A percentile compares a stretch with the other conserved stretches of the same genome.
Conservation (phyloP, 1,140 invertebrate species). For the Tachypleus tridentatus region DNA sequence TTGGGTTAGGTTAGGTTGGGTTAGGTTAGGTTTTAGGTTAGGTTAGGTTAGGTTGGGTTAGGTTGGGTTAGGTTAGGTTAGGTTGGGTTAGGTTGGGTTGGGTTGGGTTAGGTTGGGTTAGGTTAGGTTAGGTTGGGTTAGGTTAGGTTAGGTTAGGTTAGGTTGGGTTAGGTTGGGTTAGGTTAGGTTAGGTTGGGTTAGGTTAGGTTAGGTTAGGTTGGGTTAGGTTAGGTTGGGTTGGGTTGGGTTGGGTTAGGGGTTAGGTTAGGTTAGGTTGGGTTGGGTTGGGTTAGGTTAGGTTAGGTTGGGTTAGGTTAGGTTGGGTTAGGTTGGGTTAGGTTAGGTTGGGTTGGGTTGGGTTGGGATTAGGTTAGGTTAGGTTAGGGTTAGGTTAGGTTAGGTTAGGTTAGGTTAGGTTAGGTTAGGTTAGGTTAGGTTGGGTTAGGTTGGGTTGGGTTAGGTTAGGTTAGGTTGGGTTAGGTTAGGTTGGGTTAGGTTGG, state of each 20-base stretch:
- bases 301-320: conserved; percentile 24
- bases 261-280: conserved; percentile 17
- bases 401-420: conserved; percentile 30
- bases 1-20: conserved; percentile 21
- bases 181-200: conserved; percentile 23
- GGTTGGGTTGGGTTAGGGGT: conserved; percentile 22
- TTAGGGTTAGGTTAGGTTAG: conserved; percentile 31
- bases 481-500: conserved; percentile 19
- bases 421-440: conserved; percentile 25
- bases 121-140: conserved; percentile 16
- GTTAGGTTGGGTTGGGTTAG: conserved; percentile 27
- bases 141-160: conserved; percentile 24
- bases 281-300: conserved; percentile 21
- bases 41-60: conserved; percentile 23
- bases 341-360: conserved; percentile 21
- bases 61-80: conserved; percentile 20
- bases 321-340: conserved; percentile 19
- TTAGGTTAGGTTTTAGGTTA: conserved; percentile 21
- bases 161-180: conserved; percentile 22
- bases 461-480: conserved; percentile 23
- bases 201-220: conserved; percentile 25
- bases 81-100: conserved; percentile 24
- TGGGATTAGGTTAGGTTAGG: conserved; percentile 30
- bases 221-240: conserved; percentile 23
- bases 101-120: conserved; percentile 23